Base-by-base conservation (phyloP, 2,113 vertebrate genomes). In the Benitochromis conjunctus region DNA sequence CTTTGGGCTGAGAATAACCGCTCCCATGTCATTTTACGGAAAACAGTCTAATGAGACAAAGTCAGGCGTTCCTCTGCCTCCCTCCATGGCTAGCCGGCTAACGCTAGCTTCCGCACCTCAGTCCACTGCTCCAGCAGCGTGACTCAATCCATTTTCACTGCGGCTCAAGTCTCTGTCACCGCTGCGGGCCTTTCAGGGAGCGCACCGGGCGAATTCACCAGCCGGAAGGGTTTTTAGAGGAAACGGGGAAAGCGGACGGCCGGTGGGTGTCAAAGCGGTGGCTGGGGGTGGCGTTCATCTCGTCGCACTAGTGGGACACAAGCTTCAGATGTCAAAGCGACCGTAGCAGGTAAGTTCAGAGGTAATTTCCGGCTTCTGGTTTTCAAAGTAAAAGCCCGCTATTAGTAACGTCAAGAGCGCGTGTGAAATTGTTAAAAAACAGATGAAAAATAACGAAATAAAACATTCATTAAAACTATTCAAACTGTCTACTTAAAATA, bases 41-140 rank as follows among this genome's bases (percentile, higher is more conserved):
- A 4, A 3, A 60, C 19, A 85, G 12, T 78, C 46, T n/a, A 81
- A 57, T 31, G 24, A n/a, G 9, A 69, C 77, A 48, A 84, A 86
- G 83, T 90, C 88, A 74, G 58, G 5, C 7, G 82, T 74, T 86
- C 62, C 82, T 82, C 83, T 36, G 1, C 55, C 87, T 87, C 76
- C 88, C 77, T 86, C 92, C 91, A 91, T 90, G 85, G 87, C 82
- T 85, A 89, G 86, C 92, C 38, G 79, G 90, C 85, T 89, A 88
- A 86, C 56, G 86, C 92, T 94, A 90, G 88, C 92, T 86, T 81
- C 85, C 84, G 84, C 87, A 60, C 62, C 62, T 91, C 87, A 90
- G 41, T 93, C 87, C 91, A n/a, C 81, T 86, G 86, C 19, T 14
- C 53, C 57, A 29, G 64, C 85, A 9, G 31, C 86, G 18, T 21